Evolutionary conservation across 2,113 vertebrate genomes (phyloP).

Genomic region (Rhynchopsitta pachyrhyncha): DNA sequence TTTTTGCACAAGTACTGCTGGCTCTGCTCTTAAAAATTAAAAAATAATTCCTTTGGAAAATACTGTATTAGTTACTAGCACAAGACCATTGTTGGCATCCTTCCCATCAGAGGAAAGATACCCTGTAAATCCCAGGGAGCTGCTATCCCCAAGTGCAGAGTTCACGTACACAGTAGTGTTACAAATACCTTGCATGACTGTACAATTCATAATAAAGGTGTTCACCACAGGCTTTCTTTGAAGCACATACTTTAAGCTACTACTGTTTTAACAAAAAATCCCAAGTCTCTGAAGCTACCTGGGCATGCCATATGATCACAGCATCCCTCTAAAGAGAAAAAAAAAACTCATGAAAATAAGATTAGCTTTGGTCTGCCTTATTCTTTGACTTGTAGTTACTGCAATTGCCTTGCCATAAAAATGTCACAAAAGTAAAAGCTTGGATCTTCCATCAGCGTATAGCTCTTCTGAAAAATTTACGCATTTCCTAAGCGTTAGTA

Average conservation of each 20-base stretch:
- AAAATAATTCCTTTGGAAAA: not conserved
- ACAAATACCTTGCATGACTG: no score
- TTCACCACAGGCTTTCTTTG: not conserved
- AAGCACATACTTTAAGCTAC: not conserved
- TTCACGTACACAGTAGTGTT: not conserved
- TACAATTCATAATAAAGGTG: accelerated
- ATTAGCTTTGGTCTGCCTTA: not conserved
- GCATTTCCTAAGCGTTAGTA: accelerated
- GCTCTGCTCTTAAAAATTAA: not conserved
- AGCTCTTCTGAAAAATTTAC: not conserved
- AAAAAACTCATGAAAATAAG: not conserved
- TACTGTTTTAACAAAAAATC: not conserved
- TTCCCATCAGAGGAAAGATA: not conserved
- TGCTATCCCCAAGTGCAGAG: not conserved
- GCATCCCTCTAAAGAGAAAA: not conserved
- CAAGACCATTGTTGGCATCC: not conserved
- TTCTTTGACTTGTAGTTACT: not conserved
- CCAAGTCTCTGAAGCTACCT: not conserved
- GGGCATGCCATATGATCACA: not conserved
- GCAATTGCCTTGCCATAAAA: not conserved
- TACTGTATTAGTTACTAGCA: accelerated
- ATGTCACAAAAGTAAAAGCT: not conserved
- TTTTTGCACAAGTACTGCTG: not conserved
- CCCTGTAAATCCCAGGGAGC: not conserved
- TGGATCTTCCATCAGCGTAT: not conserved